phyloP scores from a whole-genome alignment of 1,140 invertebrate species.

The Dendrolimus punctatus region DNA sequence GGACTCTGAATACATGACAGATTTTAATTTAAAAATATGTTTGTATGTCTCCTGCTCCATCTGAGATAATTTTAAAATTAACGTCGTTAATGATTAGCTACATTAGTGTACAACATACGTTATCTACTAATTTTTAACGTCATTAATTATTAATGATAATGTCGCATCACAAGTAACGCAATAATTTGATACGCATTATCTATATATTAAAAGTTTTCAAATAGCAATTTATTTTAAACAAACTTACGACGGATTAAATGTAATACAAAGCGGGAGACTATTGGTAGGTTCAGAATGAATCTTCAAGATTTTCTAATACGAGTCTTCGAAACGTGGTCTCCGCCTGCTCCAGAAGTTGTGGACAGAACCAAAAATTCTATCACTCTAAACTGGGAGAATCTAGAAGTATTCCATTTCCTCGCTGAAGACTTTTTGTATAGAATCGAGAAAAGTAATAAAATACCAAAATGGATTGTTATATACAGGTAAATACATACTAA shows the following conservation, averaged over 20 bases:
- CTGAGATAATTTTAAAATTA: no score
- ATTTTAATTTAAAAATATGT: no score
- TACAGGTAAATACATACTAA: slow-evolving; percentile 34
- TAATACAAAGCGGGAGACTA: not conserved
- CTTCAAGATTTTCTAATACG: slow-evolving; percentile 24
- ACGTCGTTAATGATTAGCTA: no score
- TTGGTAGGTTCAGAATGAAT: slow-evolving; percentile 6
- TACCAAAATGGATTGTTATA: slow-evolving; percentile 43
- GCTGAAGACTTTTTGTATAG: slow-evolving; percentile 32
- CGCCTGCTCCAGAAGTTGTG: slow-evolving; percentile 30
- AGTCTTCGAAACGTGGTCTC: slow-evolving; percentile 27
- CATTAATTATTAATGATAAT: no score
- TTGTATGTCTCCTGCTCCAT: no score
- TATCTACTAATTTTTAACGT: no score
- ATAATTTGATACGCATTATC: no score
- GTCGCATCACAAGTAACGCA: not conserved
- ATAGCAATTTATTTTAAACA: not conserved
- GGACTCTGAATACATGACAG: no score
- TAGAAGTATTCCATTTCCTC: slow-evolving; percentile 27
- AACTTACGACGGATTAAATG: not conserved
- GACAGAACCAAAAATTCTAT: slow-evolving; percentile 31
- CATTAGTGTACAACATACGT: no score
- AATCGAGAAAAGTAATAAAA: slow-evolving; percentile 50
- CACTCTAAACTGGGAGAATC: slow-evolving; percentile 26
- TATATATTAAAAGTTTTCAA: not conserved